Percentiles rank a stretch among this genome's conserved stretches.
These are phyloP conservation scores for Agrochola litura DNA, from an alignment of 2,888 invertebrate species.

Conservation along the genomic window DNA sequence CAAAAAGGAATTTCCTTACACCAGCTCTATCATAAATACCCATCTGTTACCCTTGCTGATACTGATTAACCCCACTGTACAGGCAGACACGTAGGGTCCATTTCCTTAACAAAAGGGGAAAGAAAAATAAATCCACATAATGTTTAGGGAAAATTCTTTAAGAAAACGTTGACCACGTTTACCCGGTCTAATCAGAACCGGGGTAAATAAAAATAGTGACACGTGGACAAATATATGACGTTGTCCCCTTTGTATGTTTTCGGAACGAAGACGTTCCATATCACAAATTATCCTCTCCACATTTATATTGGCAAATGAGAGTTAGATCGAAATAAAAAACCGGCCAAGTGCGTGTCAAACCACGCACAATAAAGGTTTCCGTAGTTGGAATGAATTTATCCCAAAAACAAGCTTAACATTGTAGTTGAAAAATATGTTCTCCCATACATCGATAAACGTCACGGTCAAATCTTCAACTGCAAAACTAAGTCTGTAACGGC, in stretches of 20 bases:
- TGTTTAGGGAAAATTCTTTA: slow-evolving; percentile 62
- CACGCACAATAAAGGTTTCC: too few relatives aligned
- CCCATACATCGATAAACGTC: too few relatives aligned
- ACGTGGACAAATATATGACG: slow-evolving; percentile 42
- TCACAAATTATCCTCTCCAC: too few relatives aligned
- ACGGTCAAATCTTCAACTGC: too few relatives aligned
- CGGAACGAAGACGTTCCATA: too few relatives aligned
- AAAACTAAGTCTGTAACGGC: too few relatives aligned
- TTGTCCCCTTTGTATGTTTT: slow-evolving; percentile 1
- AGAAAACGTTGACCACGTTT: slow-evolving; percentile 52
- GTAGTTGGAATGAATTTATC: too few relatives aligned
- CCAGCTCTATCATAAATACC: slow-evolving; percentile 30
- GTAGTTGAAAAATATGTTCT: too few relatives aligned
- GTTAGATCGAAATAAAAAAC: too few relatives aligned
- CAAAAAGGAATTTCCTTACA: background rate
- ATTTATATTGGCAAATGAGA: too few relatives aligned
- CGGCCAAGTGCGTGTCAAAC: too few relatives aligned
- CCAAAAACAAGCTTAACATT: too few relatives aligned
- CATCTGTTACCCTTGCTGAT: slow-evolving; percentile 36
- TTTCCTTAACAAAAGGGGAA: slow-evolving; percentile 60
- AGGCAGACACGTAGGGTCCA: slow-evolving; percentile 56
- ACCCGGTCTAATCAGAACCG: slow-evolving; percentile 41
- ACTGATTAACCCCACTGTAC: slow-evolving; percentile 56
- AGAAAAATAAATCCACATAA: slow-evolving; percentile 61
- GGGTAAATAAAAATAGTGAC: slow-evolving; percentile 41